A percentile compares a stretch with the other conserved stretches of the same genome.
Evolutionary conservation across 64 coral and sea anemone genomes (phyloP).

Genomic region (Montipora foliosa): DNA sequence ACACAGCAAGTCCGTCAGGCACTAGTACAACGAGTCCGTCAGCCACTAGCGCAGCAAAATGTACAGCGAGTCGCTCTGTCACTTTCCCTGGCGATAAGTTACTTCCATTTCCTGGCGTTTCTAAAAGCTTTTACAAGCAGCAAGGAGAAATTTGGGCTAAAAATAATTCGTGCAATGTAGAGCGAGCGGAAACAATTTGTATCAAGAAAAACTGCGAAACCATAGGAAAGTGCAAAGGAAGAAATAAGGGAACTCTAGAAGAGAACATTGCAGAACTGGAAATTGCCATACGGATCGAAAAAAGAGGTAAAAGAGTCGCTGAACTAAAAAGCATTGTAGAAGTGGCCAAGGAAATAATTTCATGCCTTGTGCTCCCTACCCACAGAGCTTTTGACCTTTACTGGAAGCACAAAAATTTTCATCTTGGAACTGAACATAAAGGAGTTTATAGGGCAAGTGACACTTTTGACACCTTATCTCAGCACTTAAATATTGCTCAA

Average conservation of each 20-base stretch:
- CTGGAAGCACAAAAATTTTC: constrained; percentile 63
- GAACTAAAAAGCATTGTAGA: constrained; percentile 45
- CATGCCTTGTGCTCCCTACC: constrained; percentile 45
- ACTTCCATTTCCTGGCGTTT: constrained; percentile 45
- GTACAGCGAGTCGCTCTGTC: constrained; percentile 14
- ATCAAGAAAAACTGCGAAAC: constrained; percentile 32
- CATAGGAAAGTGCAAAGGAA: constrained; percentile 10
- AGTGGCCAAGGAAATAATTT: constrained; percentile 41
- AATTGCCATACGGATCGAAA: constrained; percentile 20
- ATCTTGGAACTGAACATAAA: constrained; percentile 42
- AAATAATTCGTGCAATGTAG: constrained; percentile 27
- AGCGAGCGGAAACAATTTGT: constrained; percentile 3
- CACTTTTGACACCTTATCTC: constrained; percentile 47
- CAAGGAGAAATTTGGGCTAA: constrained; percentile 37
- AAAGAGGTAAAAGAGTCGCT: constrained; percentile 16
- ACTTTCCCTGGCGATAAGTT: constrained; percentile 2
- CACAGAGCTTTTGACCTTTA: constrained; percentile 35
- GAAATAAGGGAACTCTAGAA: constrained; percentile 37
- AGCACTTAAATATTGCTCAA: constrained; percentile 73
- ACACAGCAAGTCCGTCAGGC: neutral
- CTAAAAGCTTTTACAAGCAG: constrained; percentile 35
- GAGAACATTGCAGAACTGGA: constrained; percentile 45
- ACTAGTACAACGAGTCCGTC: neutral
- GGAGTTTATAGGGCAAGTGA: constrained; percentile 45
- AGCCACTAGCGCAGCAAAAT: constrained; percentile 8